These are phyloP conservation scores for Melanostoma mellinum DNA, from an alignment of 2,888 invertebrate genomes.

Conservation along the genomic window DNA sequence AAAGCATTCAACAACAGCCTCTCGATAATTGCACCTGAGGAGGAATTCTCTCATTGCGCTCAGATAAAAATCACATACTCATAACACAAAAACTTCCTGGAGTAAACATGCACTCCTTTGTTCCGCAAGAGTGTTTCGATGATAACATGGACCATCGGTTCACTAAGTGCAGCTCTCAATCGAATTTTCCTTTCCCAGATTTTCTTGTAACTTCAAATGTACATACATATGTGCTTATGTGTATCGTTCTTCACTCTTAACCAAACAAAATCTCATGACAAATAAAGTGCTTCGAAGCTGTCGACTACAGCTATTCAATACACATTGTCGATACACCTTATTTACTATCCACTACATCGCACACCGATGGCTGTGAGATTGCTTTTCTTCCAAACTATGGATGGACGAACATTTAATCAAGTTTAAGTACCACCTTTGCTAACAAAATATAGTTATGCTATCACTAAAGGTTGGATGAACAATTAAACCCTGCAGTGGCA, in stretches of 20 bases:
- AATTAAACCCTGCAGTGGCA: background rate
- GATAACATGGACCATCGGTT: slow-evolving; percentile 14
- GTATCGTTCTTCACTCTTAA: background rate
- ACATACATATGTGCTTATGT: too few relatives aligned
- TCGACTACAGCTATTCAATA: slow-evolving; percentile 13
- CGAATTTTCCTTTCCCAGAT: slow-evolving; percentile 1
- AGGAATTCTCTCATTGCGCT: background rate
- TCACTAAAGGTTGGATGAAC: slow-evolving; percentile 24
- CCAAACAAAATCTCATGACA: slow-evolving; percentile 26
- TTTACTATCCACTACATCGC: slow-evolving; percentile 57
- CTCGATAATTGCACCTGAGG: background rate
- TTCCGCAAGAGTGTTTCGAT: slow-evolving; percentile 1
- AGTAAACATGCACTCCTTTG: background rate
- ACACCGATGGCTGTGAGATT: slow-evolving; percentile 47
- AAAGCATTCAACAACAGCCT: background rate
- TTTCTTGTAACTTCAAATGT: too few relatives aligned
- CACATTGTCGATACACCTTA: slow-evolving; percentile 25
- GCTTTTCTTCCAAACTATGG: slow-evolving; percentile 23
- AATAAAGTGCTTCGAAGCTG: slow-evolving; percentile 1
- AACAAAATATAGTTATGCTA: slow-evolving; percentile 47
- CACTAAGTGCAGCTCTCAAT: background rate
- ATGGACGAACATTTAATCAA: slow-evolving; percentile 60
- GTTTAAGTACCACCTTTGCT: slow-evolving; percentile 61
- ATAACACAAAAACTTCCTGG: background rate
- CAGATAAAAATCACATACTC: background rate